Percentiles rank a stretch among this genome's conserved stretches.
Conservation (phyloP, 2,888 invertebrate genomes). For the Stenichneumon culpator region DNA sequence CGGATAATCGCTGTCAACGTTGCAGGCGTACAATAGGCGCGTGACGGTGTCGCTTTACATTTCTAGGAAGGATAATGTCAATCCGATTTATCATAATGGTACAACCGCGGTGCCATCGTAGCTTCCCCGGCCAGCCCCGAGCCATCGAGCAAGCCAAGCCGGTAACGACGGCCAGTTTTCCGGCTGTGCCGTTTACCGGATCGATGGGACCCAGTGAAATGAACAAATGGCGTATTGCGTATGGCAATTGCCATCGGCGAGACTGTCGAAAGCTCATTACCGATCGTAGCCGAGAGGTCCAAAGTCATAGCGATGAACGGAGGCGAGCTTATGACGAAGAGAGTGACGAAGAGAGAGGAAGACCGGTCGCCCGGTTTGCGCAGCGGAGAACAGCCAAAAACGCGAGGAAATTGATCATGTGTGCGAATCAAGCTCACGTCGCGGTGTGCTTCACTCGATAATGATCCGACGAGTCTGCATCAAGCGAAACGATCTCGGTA, state of each 20-base stretch:
- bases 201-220: too few species aligned
- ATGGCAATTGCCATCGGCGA: background rate
- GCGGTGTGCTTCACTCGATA: slow-evolving; percentile 41
- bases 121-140: too few species aligned
- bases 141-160: too few species aligned
- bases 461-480: slow-evolving; percentile 41
- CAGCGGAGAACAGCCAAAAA: background rate
- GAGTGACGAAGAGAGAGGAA: background rate
- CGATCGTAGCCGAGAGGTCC: background rate
- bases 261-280: background rate
- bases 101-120: too few species aligned
- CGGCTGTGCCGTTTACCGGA: too few species aligned
- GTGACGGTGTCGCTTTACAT: too few species aligned
- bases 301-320: background rate
- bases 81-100: too few species aligned
- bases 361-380: background rate
- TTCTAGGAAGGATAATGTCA: too few species aligned
- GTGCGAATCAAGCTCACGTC: background rate
- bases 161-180: too few species aligned
- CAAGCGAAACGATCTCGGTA: background rate
- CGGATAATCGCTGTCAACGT: too few species aligned
- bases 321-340: background rate
- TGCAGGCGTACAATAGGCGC: too few species aligned
- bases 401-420: background rate
- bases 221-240: background rate